Evolutionary conservation across 1,140 invertebrate genomes (phyloP).

Genomic region (Bemisia tabaci): DNA sequence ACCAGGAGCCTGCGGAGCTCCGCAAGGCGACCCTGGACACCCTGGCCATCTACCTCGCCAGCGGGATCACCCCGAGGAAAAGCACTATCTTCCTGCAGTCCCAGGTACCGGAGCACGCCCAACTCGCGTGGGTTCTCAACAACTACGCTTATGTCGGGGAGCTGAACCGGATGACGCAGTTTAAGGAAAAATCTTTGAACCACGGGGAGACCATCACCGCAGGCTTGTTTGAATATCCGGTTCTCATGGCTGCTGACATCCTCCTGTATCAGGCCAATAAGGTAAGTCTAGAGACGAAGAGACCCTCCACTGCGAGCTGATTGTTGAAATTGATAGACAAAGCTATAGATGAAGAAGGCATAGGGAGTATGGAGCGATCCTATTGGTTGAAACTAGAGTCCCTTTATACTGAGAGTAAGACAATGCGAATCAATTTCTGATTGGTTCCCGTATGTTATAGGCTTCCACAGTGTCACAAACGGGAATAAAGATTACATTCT

Average conservation of each 20-base stretch:
- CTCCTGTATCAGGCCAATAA: slow-evolving; percentile 10
- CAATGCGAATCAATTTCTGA: too few relatives aligned
- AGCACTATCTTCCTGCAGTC: slow-evolving; percentile 12
- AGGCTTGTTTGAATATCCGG: slow-evolving; percentile 11
- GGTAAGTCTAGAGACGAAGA: too few relatives aligned
- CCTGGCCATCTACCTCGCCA: slow-evolving; percentile 3
- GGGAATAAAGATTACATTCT: too few relatives aligned
- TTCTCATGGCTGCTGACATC: slow-evolving; percentile 15
- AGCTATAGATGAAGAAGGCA: too few relatives aligned
- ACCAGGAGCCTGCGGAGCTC: slow-evolving; percentile 24
- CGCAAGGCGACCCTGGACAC: not conserved
- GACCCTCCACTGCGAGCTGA: too few relatives aligned
- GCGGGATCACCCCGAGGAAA: slow-evolving; percentile 11
- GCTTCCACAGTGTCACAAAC: too few relatives aligned
- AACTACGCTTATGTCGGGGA: slow-evolving; percentile 8
- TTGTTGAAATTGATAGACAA: too few relatives aligned
- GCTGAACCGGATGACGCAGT: slow-evolving; percentile 10
- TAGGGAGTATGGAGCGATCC: too few relatives aligned
- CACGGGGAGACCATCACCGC: not conserved
- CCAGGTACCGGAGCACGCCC: slow-evolving; percentile 1
- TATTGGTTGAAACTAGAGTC: too few relatives aligned
- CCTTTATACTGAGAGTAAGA: too few relatives aligned
- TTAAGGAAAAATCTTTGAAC: slow-evolving; percentile 10
- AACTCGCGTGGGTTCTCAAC: slow-evolving; percentile 11
- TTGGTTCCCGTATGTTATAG: too few relatives aligned